These are phyloP conservation scores for Semicossyphus pulcher DNA, from an alignment of 2,113 vertebrate genomes.

Conservation along the genomic window DNA sequence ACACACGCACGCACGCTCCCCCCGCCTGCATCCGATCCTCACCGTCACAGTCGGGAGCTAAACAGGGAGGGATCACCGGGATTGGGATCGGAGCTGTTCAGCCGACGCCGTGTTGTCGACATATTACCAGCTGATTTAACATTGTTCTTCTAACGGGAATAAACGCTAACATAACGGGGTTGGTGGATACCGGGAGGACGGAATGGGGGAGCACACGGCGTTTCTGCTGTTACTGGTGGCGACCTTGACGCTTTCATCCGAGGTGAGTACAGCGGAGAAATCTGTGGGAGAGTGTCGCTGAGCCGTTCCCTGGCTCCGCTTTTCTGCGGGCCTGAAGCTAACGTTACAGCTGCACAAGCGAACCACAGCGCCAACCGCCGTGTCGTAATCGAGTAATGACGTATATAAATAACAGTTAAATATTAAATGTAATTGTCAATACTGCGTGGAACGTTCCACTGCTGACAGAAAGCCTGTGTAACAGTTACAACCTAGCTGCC, in stretches of 20 bases:
- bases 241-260: constrained; percentile 82
- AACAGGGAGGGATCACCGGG: constrained; percentile 50
- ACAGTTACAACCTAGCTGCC: not conserved
- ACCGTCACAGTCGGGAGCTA: constrained; percentile 47
- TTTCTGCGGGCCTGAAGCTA: constrained; percentile 8
- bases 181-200: constrained; percentile 59
- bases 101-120: constrained; percentile 25
- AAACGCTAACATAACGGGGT: constrained; percentile 27
- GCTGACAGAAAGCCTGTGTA: not conserved
- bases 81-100: constrained; percentile 22
- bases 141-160: not conserved
- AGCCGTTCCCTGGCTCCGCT: not conserved
- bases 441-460: not conserved
- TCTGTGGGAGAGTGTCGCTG: constrained; percentile 2
- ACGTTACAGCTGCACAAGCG: not conserved
- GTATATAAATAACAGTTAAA: not conserved
- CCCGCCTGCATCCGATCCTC: constrained; percentile 54
- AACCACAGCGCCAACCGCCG: too few relatives aligned
- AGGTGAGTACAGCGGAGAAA: constrained; percentile 76
- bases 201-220: constrained; percentile 77
- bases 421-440: too few relatives aligned
- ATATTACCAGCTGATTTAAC: not conserved
- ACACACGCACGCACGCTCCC: not conserved
- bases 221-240: constrained; percentile 78
- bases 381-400: not conserved